Conservation (phyloP, 2,113 vertebrate species). For the Thamnophis sirtalis region DNA sequence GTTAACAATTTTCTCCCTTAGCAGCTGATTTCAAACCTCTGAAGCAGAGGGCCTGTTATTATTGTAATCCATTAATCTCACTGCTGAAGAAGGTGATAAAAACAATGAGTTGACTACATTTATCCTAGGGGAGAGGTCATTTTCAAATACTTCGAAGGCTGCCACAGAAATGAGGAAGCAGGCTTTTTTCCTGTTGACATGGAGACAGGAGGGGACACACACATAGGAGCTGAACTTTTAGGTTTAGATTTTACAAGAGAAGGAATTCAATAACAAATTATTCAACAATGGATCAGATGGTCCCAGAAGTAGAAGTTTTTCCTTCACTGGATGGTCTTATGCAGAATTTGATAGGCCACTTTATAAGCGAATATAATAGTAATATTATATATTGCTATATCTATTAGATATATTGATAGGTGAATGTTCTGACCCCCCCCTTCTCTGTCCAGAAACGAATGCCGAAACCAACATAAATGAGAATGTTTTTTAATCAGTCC, state of each 20-base stretch:
- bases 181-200: not conserved
- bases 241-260: not conserved
- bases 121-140: not conserved
- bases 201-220: not conserved
- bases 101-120: not conserved
- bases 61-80: not conserved
- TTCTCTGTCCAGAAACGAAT: no score
- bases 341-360: not conserved
- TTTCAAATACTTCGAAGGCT: not conserved
- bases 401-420: not conserved
- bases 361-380: not conserved
- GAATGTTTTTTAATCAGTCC: no score
- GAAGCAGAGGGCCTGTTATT: not conserved
- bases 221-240: not conserved
- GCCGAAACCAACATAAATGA: no score
- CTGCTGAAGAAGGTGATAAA: not conserved
- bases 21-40: not conserved
- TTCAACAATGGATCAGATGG: not conserved
- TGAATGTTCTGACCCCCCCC: no score
- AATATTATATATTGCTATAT: not conserved
- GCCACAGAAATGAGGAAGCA: not conserved
- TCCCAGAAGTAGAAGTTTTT: not conserved
- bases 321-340: not conserved
- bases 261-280: not conserved
- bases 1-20: not conserved